Percentiles rank a stretch among this genome's conserved stretches.
Conservation (phyloP, 2,888 invertebrate species). For the Melieria picta region DNA sequence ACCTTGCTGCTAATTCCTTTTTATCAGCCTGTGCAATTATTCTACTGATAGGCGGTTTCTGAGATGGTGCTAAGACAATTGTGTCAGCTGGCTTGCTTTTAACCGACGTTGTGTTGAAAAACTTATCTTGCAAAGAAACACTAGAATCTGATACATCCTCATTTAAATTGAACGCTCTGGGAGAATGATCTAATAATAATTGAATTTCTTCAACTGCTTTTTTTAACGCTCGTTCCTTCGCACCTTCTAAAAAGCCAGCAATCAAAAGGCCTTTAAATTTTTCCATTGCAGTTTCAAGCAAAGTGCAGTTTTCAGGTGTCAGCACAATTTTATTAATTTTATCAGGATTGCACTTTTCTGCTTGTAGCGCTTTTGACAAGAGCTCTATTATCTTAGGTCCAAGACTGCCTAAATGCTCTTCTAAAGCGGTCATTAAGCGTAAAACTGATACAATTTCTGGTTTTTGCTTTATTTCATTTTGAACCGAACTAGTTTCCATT, state of each 20-base stretch:
- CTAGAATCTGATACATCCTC: too few species aligned
- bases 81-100: too few species aligned
- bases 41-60: slow-evolving; percentile 40
- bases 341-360: slow-evolving; percentile 68
- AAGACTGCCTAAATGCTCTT: slow-evolving; percentile 81
- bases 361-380: slow-evolving; percentile 54
- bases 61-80: neutral
- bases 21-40: slow-evolving; percentile 56
- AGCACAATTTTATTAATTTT: slow-evolving; percentile 76
- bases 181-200: slow-evolving; percentile 70
- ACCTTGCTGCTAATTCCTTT: slow-evolving; percentile 74
- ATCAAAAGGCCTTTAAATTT: slow-evolving; percentile 71
- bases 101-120: neutral
- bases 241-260: slow-evolving; percentile 71
- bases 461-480: slow-evolving; percentile 42
- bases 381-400: slow-evolving; percentile 81
- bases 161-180: neutral
- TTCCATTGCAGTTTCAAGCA: slow-evolving; percentile 61
- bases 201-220: slow-evolving; percentile 74
- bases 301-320: slow-evolving; percentile 74
- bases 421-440: slow-evolving; percentile 80
- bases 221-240: slow-evolving; percentile 75
- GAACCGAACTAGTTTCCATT: neutral
- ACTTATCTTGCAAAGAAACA: too few species aligned
- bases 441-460: slow-evolving; percentile 73